Conservation (phyloP, 2,888 invertebrate genomes). For the Aporophyla nigra region DNA sequence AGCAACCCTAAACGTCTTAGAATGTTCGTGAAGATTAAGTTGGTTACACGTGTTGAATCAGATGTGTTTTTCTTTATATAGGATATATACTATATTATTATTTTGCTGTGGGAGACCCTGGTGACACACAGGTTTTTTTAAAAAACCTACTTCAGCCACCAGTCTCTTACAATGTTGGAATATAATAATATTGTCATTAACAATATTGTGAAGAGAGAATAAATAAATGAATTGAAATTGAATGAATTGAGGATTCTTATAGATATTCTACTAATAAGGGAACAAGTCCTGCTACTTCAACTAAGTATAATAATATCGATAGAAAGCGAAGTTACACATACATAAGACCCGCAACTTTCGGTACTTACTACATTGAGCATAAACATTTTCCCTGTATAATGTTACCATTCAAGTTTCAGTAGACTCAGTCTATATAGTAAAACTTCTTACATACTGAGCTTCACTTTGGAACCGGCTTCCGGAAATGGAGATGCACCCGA, state of each 20-base stretch:
- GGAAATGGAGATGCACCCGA: slow-evolving; percentile 52
- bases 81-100: no score
- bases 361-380: no score
- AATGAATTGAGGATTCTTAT: neutral
- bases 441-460: slow-evolving; percentile 9
- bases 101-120: no score
- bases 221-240: no score
- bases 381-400: neutral
- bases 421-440: neutral
- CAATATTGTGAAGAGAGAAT: no score
- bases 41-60: slow-evolving; percentile 14
- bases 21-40: slow-evolving; percentile 36
- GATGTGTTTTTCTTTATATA: neutral
- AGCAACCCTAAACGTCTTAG: slow-evolving; percentile 58
- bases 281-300: neutral
- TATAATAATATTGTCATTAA: no score
- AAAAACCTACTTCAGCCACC: no score
- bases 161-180: no score
- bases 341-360: neutral
- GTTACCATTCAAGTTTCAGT: neutral
- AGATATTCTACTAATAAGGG: no score
- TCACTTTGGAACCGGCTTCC: slow-evolving; percentile 34
- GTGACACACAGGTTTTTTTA: no score
- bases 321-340: neutral
- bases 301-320: neutral